Evolutionary conservation across 2,797 vertebrate genomes (phyloP).

Genomic region (Acipenser transmontanus): DNA sequence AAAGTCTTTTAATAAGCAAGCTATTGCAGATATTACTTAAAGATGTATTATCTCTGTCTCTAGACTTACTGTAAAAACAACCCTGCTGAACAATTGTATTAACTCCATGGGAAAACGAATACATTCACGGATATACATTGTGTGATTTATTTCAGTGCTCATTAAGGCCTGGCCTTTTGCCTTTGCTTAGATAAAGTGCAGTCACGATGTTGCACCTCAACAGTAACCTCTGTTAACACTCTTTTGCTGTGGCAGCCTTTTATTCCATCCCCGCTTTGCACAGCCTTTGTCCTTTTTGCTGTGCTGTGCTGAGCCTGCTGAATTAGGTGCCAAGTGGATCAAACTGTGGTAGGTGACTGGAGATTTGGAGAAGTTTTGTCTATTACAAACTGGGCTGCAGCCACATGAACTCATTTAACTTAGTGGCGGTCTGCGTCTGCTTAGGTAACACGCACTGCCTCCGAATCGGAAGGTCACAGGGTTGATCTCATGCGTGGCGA

Average conservation of each 20-base stretch:
- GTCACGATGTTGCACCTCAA: slow-evolving; percentile 5
- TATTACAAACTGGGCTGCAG: slow-evolving; percentile 43
- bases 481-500: slow-evolving; percentile 31
- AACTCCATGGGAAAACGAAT: slow-evolving; percentile 34
- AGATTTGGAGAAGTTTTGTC: slow-evolving; percentile 36
- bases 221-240: slow-evolving; percentile 9
- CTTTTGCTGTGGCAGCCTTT: not conserved
- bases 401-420: slow-evolving; percentile 42
- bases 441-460: slow-evolving; percentile 47
- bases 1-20: slow-evolving; percentile 63
- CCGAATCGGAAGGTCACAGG: slow-evolving; percentile 21
- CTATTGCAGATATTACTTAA: slow-evolving; percentile 43
- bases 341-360: slow-evolving; percentile 40
- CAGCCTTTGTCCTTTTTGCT: not conserved
- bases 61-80: slow-evolving; percentile 47
- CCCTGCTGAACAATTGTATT: slow-evolving; percentile 31
- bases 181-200: slow-evolving; percentile 3
- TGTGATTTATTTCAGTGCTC: too few species aligned
- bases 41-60: slow-evolving; percentile 39
- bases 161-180: slow-evolving; percentile 1
- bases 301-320: not conserved
- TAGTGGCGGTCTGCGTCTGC: slow-evolving; percentile 41
- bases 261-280: slow-evolving; percentile 1
- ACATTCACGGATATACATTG: not conserved
- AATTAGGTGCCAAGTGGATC: slow-evolving; percentile 43